Evolutionary conservation across 2,797 vertebrate species (phyloP).

Genomic region (Smutsia temminckii): DNA sequence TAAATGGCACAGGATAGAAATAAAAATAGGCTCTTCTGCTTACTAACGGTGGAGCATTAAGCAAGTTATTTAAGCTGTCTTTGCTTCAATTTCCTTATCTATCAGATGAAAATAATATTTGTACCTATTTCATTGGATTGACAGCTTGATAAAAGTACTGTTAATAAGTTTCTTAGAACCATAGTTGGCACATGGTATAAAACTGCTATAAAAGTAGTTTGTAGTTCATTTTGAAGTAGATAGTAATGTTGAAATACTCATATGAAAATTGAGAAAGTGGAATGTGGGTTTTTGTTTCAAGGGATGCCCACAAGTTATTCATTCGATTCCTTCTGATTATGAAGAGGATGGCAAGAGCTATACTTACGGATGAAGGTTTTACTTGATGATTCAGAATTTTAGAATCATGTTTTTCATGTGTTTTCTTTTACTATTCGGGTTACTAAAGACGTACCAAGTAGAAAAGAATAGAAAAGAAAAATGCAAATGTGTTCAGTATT

Average conservation of each 20-base stretch:
- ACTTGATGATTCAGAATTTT: neutral
- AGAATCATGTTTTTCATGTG: constrained; percentile 9
- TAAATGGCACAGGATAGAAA: neutral
- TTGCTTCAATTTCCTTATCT: neutral
- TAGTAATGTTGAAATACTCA: neutral
- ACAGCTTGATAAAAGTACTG: neutral
- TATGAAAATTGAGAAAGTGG: neutral
- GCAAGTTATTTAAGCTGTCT: neutral
- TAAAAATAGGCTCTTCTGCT: neutral
- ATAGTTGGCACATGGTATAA: neutral
- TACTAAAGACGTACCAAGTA: constrained; percentile 7
- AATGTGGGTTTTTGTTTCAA: neutral
- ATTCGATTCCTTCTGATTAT: neutral
- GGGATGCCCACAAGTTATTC: neutral
- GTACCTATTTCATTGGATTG: neutral
- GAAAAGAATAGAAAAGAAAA: constrained; percentile 16
- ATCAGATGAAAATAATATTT: neutral
- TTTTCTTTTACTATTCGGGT: constrained; percentile 19
- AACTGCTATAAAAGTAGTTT: constrained; percentile 10
- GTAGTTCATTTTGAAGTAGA: neutral
- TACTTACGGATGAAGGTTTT: neutral
- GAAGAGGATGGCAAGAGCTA: neutral
- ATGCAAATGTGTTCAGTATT: constrained; percentile 1
- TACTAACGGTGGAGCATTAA: neutral
- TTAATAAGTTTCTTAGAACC: neutral